These are phyloP conservation scores for Chionodraco myersi DNA, from an alignment of 2,113 vertebrate species.

Conservation along the genomic window DNA sequence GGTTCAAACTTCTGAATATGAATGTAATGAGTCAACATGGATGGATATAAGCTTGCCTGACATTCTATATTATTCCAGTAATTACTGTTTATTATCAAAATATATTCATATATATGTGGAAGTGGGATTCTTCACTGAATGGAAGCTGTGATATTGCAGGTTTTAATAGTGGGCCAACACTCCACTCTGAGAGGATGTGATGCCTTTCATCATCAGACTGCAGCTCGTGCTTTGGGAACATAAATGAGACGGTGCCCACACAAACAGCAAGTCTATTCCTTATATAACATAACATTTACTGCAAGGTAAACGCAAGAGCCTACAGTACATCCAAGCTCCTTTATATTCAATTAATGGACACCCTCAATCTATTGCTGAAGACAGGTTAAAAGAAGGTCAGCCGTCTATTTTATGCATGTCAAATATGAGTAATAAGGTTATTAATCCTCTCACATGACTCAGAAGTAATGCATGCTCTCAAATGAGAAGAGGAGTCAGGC, in stretches of 20 bases:
- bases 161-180: conserved; percentile 23
- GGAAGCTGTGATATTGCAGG: conserved; percentile 27
- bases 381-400: conserved; percentile 72
- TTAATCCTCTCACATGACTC: conserved; percentile 71
- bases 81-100: conserved; percentile 28
- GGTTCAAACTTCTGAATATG: conserved; percentile 20
- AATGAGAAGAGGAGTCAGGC: conserved; percentile 29
- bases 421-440: conserved; percentile 73
- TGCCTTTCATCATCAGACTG: conserved; percentile 47
- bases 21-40: background rate
- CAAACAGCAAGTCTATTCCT: conserved; percentile 18
- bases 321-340: conserved; percentile 30
- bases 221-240: conserved; percentile 30
- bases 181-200: conserved; percentile 30
- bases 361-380: conserved; percentile 52
- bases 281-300: conserved; percentile 58
- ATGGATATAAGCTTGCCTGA: background rate
- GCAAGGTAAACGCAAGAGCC: conserved; percentile 31
- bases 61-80: conserved; percentile 10
- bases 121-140: conserved; percentile 17
- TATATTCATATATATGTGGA: background rate
- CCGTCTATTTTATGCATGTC: conserved; percentile 69
- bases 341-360: conserved; percentile 74
- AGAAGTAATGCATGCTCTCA: conserved; percentile 57
- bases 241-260: conserved; percentile 42